phyloP scores from a whole-genome alignment of 2,797 vertebrate genomes.

The Loriculus beryllinus region DNA sequence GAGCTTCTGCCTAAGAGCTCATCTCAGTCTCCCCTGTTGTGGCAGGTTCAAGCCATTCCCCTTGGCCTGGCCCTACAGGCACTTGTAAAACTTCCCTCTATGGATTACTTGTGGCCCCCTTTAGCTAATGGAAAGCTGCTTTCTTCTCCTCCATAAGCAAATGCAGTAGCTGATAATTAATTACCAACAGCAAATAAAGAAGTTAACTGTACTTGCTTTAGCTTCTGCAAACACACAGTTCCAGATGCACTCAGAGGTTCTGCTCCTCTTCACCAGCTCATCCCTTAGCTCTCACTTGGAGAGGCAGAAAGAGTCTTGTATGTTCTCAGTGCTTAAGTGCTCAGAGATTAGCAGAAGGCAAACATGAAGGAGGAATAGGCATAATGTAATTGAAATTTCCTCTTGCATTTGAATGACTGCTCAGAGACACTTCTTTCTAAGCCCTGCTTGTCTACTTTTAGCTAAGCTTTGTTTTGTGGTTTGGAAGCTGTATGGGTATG shows the following conservation, averaged over 20 bases:
- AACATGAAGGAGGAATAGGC: background rate
- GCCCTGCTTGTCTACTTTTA: background rate
- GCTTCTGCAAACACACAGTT: rapidly evolving
- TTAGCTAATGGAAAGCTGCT: background rate
- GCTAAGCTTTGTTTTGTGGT: background rate
- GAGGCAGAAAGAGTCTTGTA: rapidly evolving
- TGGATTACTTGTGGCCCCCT: background rate
- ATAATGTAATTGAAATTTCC: background rate
- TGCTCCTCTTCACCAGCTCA: background rate
- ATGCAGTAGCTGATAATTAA: background rate
- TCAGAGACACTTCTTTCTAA: background rate
- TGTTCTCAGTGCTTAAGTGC: background rate
- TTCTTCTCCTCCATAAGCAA: background rate
- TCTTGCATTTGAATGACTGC: background rate
- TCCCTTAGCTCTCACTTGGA: background rate
- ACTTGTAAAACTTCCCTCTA: background rate
- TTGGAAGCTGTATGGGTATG: background rate
- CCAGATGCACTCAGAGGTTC: background rate
- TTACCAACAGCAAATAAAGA: background rate
- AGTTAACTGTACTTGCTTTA: rapidly evolving
- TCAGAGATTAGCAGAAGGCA: background rate
- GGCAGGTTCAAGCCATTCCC: background rate
- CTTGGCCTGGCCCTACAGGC: background rate
- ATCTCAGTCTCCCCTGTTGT: background rate
- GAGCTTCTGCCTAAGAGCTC: background rate